Base-by-base conservation (phyloP, 2,113 vertebrate genomes). In the Embiotoca jacksoni region DNA sequence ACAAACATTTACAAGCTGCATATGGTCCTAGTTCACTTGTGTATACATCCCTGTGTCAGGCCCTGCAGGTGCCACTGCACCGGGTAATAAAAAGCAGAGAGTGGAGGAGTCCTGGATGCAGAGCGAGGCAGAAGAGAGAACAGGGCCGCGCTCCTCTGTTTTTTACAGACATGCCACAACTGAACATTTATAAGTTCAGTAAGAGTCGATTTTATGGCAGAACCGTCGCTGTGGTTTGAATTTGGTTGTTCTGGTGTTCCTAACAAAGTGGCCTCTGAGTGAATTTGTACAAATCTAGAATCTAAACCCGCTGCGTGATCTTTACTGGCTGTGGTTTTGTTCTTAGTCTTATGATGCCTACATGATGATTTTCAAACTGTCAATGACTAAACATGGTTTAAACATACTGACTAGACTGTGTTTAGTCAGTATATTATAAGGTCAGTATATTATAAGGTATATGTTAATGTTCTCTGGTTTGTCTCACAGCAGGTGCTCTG, bases 51-150 rank as follows among this genome's bases (percentile, higher is more conserved):
- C 62, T 67, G 70, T 66, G 60, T 70, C 71, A 72, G 62, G 44
- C 72, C 60, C 70, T 91, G 80, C 93, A 95, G 93, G 93, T 95
- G 92, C 89, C 83, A 50, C 72, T 33, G 69, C 77, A 75, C 60
- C 10, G 56, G 32, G 52, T 93, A 90, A 93, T 89, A 84, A 75
- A 87, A 92, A 92, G 77, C 89, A 92, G 81, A 88, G 68, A 59
- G 70, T 64, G 76, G 73, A 76, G 71, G 76, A 80, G 68, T 72
- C 35, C 10, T 47, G 65, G 80, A 49, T 46, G 23, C 39, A 81
- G 53, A 44, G 62, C 44, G 72, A 79, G 23, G 49, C 15, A 16
- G 47, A 62, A 59, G 52, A 84, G 68, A 63, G 62, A 54, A 56
- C 13, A 57, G 72, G 60, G 35, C 63, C 53, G 39, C 10, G 13